Conservation (phyloP, 2,113 vertebrate species). For the Atractosteus spatula region DNA sequence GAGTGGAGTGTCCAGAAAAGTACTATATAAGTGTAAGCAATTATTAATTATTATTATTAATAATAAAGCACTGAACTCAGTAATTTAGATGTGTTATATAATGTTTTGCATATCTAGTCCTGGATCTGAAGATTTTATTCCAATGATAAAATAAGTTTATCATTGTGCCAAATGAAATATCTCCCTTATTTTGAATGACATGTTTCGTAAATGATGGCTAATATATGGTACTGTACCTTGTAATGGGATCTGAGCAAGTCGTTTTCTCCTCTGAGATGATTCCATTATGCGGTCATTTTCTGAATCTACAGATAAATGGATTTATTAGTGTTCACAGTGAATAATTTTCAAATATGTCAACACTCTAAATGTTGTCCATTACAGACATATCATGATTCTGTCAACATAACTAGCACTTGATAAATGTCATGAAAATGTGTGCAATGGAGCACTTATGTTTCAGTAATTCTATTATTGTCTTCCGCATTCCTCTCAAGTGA, state of each 20-base stretch:
- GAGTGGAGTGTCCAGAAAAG: no score
- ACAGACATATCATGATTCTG: slow-evolving; percentile 16
- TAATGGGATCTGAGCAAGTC: slow-evolving; percentile 16
- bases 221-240: slow-evolving; percentile 44
- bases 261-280: slow-evolving; percentile 6
- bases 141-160: neutral
- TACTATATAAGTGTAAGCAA: no score
- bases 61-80: no score
- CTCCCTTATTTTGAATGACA: slow-evolving; percentile 5
- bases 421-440: slow-evolving; percentile 44
- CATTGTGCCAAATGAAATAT: neutral
- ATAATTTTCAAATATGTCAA: slow-evolving; percentile 39
- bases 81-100: no score
- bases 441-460: slow-evolving; percentile 5
- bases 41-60: no score
- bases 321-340: slow-evolving; percentile 29
- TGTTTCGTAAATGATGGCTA: slow-evolving; percentile 37
- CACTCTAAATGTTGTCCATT: slow-evolving; percentile 25
- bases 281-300: neutral
- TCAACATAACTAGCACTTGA: slow-evolving; percentile 11
- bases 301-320: slow-evolving; percentile 24
- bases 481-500: neutral
- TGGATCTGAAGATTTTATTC: neutral
- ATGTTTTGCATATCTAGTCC: no score
- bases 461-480: slow-evolving; percentile 1